Conservation (phyloP, 2,888 invertebrate species). For the Xylocampa areola region DNA sequence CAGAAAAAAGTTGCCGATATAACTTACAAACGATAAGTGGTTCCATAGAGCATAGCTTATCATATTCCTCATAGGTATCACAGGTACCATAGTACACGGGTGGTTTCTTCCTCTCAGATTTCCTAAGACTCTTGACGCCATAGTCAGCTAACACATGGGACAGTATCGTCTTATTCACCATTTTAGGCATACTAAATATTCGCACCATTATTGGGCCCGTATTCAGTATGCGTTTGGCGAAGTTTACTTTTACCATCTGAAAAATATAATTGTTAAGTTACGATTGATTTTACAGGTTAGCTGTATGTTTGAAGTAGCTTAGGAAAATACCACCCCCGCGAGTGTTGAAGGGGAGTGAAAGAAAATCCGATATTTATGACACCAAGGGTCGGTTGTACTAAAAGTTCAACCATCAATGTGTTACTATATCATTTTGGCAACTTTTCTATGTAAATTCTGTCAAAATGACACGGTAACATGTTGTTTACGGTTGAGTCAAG, state of each 20-base stretch:
- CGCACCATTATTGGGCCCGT: slow-evolving; percentile 59
- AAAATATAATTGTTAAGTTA: slow-evolving; percentile 14
- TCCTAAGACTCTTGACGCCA: slow-evolving; percentile 62
- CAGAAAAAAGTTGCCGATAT: too few species aligned
- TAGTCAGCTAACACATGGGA: slow-evolving; percentile 54
- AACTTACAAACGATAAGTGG: slow-evolving; percentile 56
- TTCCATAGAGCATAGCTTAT: slow-evolving; percentile 54
- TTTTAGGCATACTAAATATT: slow-evolving; percentile 53
- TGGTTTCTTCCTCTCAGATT: slow-evolving; percentile 42
- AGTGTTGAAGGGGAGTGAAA: too few species aligned
- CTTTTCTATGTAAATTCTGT: too few species aligned
- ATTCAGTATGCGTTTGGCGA: slow-evolving; percentile 65
- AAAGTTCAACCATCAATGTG: too few species aligned
- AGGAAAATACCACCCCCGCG: too few species aligned
- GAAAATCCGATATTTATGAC: too few species aligned
- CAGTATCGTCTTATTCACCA: slow-evolving; percentile 40
- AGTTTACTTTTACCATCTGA: slow-evolving; percentile 62
- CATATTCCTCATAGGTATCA: slow-evolving; percentile 56
- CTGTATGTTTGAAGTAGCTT: too few species aligned
- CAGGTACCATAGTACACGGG: slow-evolving; percentile 52
- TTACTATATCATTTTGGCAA: too few species aligned
- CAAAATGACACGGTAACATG: too few species aligned
- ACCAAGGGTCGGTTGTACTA: too few species aligned
- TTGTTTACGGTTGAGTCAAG: too few species aligned
- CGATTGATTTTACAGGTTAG: too few species aligned